Evolutionary conservation across 37 sponge, comb jelly and placozoan species (phyloP).

Genomic region (Hexactinellida sp.): DNA sequence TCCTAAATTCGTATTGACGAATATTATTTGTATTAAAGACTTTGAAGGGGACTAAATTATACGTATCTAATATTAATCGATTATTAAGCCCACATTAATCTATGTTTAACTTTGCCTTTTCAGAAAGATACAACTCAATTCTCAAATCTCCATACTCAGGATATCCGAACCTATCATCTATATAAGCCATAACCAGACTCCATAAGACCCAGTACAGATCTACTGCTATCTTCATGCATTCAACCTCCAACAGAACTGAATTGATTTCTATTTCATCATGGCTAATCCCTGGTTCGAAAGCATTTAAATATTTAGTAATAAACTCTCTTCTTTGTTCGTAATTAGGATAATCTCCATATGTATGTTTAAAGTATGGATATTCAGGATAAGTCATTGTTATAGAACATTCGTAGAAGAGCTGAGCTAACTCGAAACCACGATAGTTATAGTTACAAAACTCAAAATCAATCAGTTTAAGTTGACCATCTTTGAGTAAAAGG

Average conservation of each 20-base stretch:
- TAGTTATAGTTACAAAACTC: not conserved
- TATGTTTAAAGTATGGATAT: not conserved
- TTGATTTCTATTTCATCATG: not conserved
- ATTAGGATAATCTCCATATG: not conserved
- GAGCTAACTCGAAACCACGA: not conserved
- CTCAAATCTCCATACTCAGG: not conserved
- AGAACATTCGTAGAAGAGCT: slow-evolving; percentile 7
- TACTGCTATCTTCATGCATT: not conserved
- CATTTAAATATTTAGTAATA: not conserved
- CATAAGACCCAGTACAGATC: not conserved
- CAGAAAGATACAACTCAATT: not conserved
- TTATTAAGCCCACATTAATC: not conserved
- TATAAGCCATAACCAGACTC: not conserved
- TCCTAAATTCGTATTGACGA: no score
- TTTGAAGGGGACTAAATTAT: no score
- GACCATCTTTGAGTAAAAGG: not conserved
- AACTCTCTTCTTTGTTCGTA: not conserved
- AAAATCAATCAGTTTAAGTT: not conserved
- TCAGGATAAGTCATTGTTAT: not conserved
- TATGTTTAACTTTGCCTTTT: not conserved
- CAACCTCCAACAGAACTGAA: not conserved
- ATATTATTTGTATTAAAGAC: no score
- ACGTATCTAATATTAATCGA: no score
- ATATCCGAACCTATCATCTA: slow-evolving; percentile 3
- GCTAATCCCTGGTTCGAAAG: not conserved